phyloP scores from a whole-genome alignment of 92 coral and sea anemone species.

The Pocillopora meandrina region DNA sequence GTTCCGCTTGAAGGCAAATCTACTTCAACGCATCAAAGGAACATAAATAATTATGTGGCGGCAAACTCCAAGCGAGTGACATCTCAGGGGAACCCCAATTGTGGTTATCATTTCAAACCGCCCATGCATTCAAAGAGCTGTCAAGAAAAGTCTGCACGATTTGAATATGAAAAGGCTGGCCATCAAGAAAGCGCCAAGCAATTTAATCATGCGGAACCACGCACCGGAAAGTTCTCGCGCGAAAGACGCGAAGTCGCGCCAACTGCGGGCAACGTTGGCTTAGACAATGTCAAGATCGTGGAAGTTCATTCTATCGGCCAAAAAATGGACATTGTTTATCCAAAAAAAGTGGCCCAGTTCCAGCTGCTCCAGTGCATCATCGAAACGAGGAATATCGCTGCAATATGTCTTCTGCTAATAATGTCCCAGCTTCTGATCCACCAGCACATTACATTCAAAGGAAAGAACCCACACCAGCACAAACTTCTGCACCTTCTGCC shows the following conservation, averaged over 20 bases:
- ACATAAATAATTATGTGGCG: slow-evolving; percentile 27
- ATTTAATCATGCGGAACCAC: slow-evolving; percentile 13
- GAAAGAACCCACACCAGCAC: slow-evolving; percentile 22
- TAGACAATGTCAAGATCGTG: slow-evolving; percentile 72
- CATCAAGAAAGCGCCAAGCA: slow-evolving; percentile 25
- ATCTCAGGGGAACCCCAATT: slow-evolving; percentile 64
- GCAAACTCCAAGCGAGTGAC: slow-evolving; percentile 32
- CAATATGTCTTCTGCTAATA: not conserved
- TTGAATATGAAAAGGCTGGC: slow-evolving; percentile 54
- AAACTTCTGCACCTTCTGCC: slow-evolving; percentile 19
- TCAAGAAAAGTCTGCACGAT: slow-evolving; percentile 48
- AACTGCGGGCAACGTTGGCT: slow-evolving; percentile 54
- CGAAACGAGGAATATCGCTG: slow-evolving; percentile 22
- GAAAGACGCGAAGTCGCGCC: slow-evolving; percentile 60
- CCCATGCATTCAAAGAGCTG: slow-evolving; percentile 49
- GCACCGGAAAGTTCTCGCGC: slow-evolving; percentile 44
- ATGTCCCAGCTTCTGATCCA: slow-evolving; percentile 20
- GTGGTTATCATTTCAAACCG: slow-evolving; percentile 30
- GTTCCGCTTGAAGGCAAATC: slow-evolving; percentile 42
- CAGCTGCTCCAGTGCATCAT: not conserved
- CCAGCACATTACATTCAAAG: slow-evolving; percentile 11
- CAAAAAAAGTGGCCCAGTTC: slow-evolving; percentile 30
- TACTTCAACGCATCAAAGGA: slow-evolving; percentile 18
- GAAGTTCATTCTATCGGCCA: slow-evolving; percentile 69
- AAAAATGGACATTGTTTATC: slow-evolving; percentile 37